These are phyloP conservation scores for Danio jaintianensis DNA, from an alignment of 2,797 vertebrate genomes.

Conservation along the genomic window DNA sequence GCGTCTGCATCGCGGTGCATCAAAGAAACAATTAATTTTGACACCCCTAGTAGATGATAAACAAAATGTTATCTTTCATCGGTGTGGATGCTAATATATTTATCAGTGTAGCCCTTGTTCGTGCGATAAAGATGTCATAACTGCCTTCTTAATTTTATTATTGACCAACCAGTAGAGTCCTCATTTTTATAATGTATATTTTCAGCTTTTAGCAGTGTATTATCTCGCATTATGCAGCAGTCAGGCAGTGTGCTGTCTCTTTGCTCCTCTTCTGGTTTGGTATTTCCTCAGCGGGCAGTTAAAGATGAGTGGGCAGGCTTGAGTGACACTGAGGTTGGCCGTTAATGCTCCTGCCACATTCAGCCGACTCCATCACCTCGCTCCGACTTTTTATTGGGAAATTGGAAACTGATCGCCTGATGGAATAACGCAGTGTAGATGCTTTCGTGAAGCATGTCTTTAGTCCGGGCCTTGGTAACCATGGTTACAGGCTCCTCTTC, in stretches of 20 bases:
- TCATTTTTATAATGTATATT: slow-evolving; percentile 4
- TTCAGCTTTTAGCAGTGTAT: not conserved
- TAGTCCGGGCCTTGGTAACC: slow-evolving; percentile 54
- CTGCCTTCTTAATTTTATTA: too few species aligned
- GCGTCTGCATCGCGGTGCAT: too few species aligned
- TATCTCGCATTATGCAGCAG: not conserved
- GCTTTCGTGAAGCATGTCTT: slow-evolving; percentile 29
- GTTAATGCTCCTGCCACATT: slow-evolving; percentile 24
- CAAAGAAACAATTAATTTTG: too few species aligned
- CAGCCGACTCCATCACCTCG: not conserved
- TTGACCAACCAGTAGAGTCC: not conserved
- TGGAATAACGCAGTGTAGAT: slow-evolving; percentile 41
- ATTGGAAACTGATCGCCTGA: slow-evolving; percentile 52
- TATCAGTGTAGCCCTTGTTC: too few species aligned
- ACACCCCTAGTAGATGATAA: too few species aligned
- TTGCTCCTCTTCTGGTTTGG: not conserved
- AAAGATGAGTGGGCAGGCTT: slow-evolving; percentile 23
- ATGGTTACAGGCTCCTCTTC: slow-evolving; percentile 58
- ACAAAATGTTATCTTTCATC: too few species aligned
- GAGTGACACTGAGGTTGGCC: slow-evolving; percentile 15
- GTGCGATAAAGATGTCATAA: too few species aligned
- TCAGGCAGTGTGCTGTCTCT: not conserved
- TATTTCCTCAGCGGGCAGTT: slow-evolving; percentile 33
- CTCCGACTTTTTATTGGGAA: slow-evolving; percentile 44
- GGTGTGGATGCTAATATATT: too few species aligned